A percentile compares a stretch with the other conserved stretches of the same genome.
Evolutionary conservation across 2,888 invertebrate species (phyloP).

Genomic region (Tachystola acroxantha): DNA sequence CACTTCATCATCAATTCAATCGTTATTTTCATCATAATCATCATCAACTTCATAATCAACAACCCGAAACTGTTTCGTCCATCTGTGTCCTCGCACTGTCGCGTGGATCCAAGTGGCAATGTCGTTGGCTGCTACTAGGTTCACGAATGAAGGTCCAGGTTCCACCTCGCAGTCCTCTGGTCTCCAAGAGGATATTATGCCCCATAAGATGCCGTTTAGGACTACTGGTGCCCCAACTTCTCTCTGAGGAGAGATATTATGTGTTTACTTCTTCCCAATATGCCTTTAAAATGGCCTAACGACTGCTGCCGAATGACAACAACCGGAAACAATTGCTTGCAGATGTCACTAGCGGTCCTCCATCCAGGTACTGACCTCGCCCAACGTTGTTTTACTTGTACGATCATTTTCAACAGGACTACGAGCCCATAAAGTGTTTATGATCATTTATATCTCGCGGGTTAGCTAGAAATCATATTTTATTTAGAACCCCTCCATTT

Average conservation of each 20-base stretch:
- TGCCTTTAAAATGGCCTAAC: too few species aligned
- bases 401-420: too few species aligned
- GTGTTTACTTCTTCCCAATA: too few species aligned
- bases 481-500: too few species aligned
- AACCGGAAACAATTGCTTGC: too few species aligned
- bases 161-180: slow-evolving; percentile 36
- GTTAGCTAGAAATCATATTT: too few species aligned
- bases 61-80: slow-evolving; percentile 13
- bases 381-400: too few species aligned
- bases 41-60: slow-evolving; percentile 4
- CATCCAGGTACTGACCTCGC: too few species aligned
- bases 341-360: too few species aligned
- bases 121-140: slow-evolving; percentile 34
- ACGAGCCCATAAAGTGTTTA: too few species aligned
- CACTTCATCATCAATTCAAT: background rate
- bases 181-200: slow-evolving; percentile 49
- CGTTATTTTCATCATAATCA: slow-evolving; percentile 7
- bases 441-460: too few species aligned
- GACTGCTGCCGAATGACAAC: too few species aligned
- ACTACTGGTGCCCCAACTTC: slow-evolving; percentile 56
- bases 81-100: slow-evolving; percentile 25
- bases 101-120: slow-evolving; percentile 47
- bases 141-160: slow-evolving; percentile 34
- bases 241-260: slow-evolving; percentile 40
- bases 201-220: slow-evolving; percentile 49